Conservation (phyloP, 2,888 invertebrate species). For the Adelphocoris suturalis region DNA sequence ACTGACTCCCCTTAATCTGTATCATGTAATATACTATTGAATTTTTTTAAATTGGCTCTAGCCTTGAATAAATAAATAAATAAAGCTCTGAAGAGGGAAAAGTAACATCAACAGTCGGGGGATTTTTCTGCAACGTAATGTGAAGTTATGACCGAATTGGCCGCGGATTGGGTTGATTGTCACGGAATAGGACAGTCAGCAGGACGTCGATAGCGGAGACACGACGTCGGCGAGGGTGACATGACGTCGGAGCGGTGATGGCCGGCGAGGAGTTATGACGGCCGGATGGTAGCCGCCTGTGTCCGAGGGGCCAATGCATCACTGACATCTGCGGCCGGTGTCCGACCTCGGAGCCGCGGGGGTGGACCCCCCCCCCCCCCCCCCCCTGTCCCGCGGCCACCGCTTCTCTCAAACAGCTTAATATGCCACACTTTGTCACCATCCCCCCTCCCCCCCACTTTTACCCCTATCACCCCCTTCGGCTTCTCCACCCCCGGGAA, state of each 20-base stretch:
- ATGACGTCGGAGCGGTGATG: neutral
- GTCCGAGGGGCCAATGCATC: slow-evolving; percentile 62
- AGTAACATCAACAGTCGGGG: too few species aligned
- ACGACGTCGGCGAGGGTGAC: slow-evolving; percentile 17
- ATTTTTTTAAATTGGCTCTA: too few species aligned
- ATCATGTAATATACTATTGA: too few species aligned
- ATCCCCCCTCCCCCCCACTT: neutral
- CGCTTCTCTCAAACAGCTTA: slow-evolving; percentile 36
- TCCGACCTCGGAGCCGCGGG: slow-evolving; percentile 37
- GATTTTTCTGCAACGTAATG: neutral
- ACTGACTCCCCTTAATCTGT: too few species aligned
- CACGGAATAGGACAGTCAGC: slow-evolving; percentile 37
- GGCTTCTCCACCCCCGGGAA: neutral
- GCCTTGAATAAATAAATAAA: too few species aligned
- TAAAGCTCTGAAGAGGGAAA: too few species aligned
- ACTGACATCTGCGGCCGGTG: slow-evolving; percentile 64
- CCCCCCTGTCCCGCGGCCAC: neutral
- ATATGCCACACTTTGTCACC: slow-evolving; percentile 60
- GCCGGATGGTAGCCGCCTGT: slow-evolving; percentile 35
- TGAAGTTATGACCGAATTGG: neutral
- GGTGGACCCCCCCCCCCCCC: neutral
- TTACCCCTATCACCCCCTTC: neutral
- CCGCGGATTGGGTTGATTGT: neutral
- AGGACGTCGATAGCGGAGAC: slow-evolving; percentile 30
- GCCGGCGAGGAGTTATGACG: neutral